These are phyloP conservation scores for Pyrochroa serraticornis DNA, from an alignment of 2,888 invertebrate species.

Conservation along the genomic window DNA sequence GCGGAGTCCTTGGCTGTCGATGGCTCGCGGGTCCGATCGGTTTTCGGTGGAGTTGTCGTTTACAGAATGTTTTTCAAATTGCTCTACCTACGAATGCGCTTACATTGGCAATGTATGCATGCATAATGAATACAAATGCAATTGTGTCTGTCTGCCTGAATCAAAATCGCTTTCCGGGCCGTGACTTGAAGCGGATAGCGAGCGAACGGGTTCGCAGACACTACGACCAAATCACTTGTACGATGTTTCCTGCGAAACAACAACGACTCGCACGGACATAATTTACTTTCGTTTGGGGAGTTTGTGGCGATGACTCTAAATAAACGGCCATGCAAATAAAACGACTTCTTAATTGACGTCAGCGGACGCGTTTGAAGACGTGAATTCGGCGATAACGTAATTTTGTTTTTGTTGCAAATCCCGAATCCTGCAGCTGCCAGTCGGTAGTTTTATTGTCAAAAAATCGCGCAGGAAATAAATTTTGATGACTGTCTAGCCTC, in stretches of 20 bases:
- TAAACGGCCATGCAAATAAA: not conserved
- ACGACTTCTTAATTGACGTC: no score
- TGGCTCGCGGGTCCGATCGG: no score
- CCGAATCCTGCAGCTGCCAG: no score
- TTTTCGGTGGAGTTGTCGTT: no score
- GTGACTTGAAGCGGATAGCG: conserved; percentile 33
- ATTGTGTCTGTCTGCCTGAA: conserved; percentile 34
- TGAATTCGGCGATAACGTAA: no score
- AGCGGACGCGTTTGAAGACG: no score
- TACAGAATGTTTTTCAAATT: conserved; percentile 8
- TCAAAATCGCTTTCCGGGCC: conserved; percentile 40
- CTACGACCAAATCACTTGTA: conserved; percentile 31
- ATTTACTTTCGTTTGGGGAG: conserved; percentile 16
- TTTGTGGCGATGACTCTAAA: not conserved
- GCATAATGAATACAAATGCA: conserved; percentile 31
- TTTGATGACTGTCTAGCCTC: no score
- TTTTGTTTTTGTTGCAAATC: no score
- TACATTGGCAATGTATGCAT: conserved; percentile 25
- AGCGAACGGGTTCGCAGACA: conserved; percentile 30
- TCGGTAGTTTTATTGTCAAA: no score
- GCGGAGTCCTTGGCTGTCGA: no score
- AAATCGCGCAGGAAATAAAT: no score
- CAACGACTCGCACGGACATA: conserved; percentile 21
- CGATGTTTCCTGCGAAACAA: conserved; percentile 21
- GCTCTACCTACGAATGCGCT: conserved; percentile 21